Conservation (phyloP, 2,113 vertebrate genomes). For the Varanus salvator region DNA sequence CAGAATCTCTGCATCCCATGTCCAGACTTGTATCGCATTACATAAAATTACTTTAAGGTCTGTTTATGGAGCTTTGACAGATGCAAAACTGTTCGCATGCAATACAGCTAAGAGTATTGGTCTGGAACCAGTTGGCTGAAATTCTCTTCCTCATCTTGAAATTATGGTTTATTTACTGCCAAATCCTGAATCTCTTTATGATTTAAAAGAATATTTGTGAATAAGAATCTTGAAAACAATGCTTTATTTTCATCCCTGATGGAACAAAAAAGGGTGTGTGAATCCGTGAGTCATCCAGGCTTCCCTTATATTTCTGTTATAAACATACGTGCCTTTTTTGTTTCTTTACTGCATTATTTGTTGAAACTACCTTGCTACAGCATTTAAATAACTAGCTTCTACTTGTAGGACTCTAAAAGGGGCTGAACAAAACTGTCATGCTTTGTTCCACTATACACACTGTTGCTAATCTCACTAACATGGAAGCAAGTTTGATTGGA, state of each 20-base stretch:
- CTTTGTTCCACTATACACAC: not conserved
- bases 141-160: slow-evolving; percentile 49
- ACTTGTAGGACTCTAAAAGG: not conserved
- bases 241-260: slow-evolving; percentile 31
- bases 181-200: slow-evolving; percentile 49
- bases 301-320: slow-evolving; percentile 17
- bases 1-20: slow-evolving; percentile 52
- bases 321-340: not conserved
- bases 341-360: not conserved
- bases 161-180: slow-evolving; percentile 44
- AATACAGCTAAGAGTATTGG: slow-evolving; percentile 48
- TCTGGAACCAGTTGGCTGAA: slow-evolving; percentile 47
- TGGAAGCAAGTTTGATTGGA: not conserved
- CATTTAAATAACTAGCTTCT: not conserved
- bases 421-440: not conserved
- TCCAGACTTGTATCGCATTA: slow-evolving; percentile 56
- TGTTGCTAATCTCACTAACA: not conserved
- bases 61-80: slow-evolving; percentile 38
- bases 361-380: not conserved
- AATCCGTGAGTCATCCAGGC: slow-evolving; percentile 11
- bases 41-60: slow-evolving; percentile 39
- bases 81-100: slow-evolving; percentile 33
- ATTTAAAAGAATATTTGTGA: slow-evolving; percentile 39
- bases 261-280: slow-evolving; percentile 32
- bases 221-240: slow-evolving; percentile 17